phyloP scores from a whole-genome alignment of 2,113 vertebrate species.

The Brachypteracias leptosomus region DNA sequence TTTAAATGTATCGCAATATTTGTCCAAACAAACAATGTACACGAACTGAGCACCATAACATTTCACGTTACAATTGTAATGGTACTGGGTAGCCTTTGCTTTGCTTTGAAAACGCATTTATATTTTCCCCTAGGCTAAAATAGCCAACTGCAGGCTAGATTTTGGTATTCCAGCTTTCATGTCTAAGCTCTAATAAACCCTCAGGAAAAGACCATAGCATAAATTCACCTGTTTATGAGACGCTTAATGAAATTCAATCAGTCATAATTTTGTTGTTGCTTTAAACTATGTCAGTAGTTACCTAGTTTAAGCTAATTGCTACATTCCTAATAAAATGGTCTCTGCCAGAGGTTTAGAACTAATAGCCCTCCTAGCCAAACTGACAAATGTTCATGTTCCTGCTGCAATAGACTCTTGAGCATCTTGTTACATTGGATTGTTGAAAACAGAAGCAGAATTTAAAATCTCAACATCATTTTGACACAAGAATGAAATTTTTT shows the following conservation, averaged over 20 bases:
- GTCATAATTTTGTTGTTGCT: neutral
- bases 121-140: neutral
- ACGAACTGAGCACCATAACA: neutral
- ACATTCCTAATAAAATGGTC: neutral
- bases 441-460: neutral
- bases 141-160: neutral
- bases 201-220: fast-evolving
- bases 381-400: neutral
- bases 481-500: neutral
- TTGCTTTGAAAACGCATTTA: neutral
- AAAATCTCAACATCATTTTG: neutral
- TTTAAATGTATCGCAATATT: neutral
- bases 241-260: neutral
- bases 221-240: neutral
- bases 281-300: neutral
- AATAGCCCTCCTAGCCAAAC: neutral
- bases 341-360: neutral
- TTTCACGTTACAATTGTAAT: neutral
- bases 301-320: neutral
- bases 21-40: neutral
- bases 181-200: neutral
- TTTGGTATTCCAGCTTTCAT: neutral
- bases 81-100: neutral
- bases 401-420: neutral
- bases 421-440: neutral